Base-by-base conservation (phyloP, 2,113 vertebrate species). In the Periophthalmodon schlosseri region DNA sequence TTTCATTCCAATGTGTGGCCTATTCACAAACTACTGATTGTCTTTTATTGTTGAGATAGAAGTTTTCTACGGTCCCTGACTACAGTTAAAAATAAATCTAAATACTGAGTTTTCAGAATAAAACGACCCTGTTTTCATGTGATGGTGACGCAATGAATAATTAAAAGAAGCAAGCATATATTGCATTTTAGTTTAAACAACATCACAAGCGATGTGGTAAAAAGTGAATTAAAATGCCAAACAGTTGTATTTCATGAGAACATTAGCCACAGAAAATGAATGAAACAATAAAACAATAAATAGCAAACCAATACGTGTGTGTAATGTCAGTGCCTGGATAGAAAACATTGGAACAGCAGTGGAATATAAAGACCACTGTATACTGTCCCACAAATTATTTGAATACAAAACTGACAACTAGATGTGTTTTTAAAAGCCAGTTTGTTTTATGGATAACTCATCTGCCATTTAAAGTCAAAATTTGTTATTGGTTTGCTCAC, bases 1-100 rank as follows among this genome's bases (percentile, higher is more conserved):
- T 58, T 28, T 20, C 66, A 68, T 36, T 75, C 78, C 72, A 77
- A 80, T 78, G 78, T 74, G 70, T 74, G 87, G 83, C 68, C 78
- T 73, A 66, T 75, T 83, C 8, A 28, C 85, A 72, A 73, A 83
- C 70, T 85, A 90, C 83, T 93, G 91, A 93, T 93, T 93, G 90
- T 92, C 90, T 81, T 90, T 58, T 44, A 33, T 87, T 83, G 68
- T 87, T 77, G 15, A 84, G 77, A 80, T 44, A 78, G 77, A 79
- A 74, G 81, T 88, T 13, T 61, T 72, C 84, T 28, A 80, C 83
- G 79, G 74, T 90, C 87, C 91, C 84, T 89, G 79, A 85, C 88
- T 84, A 84, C 68, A 28, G 0, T 70, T 65, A 44, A 65, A 65
- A 58, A 77, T 72, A 78, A 83, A 86, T 52, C 47, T 72, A 52